These are phyloP conservation scores for Phocides pigmalion DNA, from an alignment of 1,140 invertebrate genomes.

Conservation along the genomic window DNA sequence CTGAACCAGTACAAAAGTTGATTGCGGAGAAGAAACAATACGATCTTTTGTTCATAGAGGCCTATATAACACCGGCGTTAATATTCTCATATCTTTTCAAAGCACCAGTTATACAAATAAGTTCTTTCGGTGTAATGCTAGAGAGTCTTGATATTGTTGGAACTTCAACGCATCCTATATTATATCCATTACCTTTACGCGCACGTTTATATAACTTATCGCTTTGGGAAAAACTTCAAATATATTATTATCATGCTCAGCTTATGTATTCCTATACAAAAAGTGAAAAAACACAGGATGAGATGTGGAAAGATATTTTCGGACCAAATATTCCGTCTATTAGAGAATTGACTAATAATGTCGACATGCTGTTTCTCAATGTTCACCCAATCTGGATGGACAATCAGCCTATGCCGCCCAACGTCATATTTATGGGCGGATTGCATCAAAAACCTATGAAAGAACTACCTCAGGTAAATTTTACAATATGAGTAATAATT, in stretches of 20 bases:
- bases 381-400: neutral
- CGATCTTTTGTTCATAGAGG: neutral
- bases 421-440: neutral
- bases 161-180: neutral
- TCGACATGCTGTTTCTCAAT: neutral
- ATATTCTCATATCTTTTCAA: neutral
- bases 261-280: neutral
- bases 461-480: slow-evolving; percentile 56
- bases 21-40: neutral
- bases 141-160: neutral
- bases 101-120: neutral
- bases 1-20: neutral
- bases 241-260: neutral
- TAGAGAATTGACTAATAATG: neutral
- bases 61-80: neutral
- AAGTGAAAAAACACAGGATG: neutral
- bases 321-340: neutral
- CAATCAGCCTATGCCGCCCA: neutral
- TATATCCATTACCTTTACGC: neutral
- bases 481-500: neutral
- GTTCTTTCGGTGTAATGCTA: neutral
- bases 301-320: neutral
- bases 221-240: neutral
- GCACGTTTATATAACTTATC: neutral
- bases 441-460: slow-evolving; percentile 56